These are phyloP conservation scores for Pseudopodoces humilis DNA, from an alignment of 2,113 vertebrate species.

Conservation along the genomic window DNA sequence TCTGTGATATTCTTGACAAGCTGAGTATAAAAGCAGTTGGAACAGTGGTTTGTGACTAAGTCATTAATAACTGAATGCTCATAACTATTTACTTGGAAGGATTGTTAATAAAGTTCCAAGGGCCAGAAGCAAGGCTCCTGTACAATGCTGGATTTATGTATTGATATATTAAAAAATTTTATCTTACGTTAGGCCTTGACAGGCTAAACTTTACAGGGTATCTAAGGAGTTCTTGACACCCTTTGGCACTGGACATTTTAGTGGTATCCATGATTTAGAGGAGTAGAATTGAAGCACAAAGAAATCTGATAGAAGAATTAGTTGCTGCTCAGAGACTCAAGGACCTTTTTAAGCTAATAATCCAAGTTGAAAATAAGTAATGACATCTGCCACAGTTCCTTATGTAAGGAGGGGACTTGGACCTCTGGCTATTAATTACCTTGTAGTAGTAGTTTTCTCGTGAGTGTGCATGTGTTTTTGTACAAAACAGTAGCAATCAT, in stretches of 20 bases:
- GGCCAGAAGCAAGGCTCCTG: neutral
- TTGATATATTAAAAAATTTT: neutral
- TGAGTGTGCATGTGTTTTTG: neutral
- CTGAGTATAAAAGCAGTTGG: neutral
- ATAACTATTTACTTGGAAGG: neutral
- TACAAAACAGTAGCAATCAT: neutral
- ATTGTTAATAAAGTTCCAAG: neutral
- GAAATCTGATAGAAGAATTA: neutral
- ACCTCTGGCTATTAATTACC: constrained; percentile 19
- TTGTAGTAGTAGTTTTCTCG: neutral
- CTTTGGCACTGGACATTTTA: neutral
- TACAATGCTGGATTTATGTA: neutral
- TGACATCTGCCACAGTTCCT: neutral
- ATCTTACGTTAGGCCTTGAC: neutral
- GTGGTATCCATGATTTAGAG: neutral
- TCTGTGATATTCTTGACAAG: neutral
- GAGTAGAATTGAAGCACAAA: neutral
- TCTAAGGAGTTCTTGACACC: neutral
- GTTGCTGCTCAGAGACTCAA: neutral
- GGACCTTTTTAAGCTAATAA: constrained; percentile 34
- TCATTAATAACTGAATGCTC: neutral
- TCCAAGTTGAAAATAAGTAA: constrained; percentile 15
- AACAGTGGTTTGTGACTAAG: neutral
- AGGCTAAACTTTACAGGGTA: neutral
- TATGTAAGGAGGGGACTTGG: neutral